Conservation (phyloP, 2,797 vertebrate genomes). For the Poeciliopsis infans region DNA sequence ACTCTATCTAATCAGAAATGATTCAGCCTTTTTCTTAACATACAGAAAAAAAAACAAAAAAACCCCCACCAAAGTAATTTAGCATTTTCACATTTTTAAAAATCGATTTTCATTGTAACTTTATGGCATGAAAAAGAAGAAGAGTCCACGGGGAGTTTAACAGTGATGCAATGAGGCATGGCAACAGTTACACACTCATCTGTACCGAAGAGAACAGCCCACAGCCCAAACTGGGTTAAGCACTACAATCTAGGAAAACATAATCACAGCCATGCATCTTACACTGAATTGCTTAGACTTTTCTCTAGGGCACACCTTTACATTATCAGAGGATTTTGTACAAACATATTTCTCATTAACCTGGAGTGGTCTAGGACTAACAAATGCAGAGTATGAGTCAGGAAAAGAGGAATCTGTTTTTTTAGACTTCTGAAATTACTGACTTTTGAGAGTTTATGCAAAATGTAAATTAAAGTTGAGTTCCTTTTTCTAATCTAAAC, state of each 20-base stretch:
- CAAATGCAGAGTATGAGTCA: background rate
- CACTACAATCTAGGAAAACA: constrained; percentile 27
- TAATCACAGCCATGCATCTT: constrained; percentile 27
- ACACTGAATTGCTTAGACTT: constrained; percentile 3
- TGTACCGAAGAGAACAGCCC: constrained; percentile 17
- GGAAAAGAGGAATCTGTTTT: constrained; percentile 10
- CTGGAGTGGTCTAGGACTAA: background rate
- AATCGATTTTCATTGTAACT: background rate
- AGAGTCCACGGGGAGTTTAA: background rate
- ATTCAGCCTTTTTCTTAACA: background rate
- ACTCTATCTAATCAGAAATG: background rate
- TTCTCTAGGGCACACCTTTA: constrained; percentile 31
- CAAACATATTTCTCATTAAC: background rate
- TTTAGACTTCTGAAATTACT: constrained; percentile 27
- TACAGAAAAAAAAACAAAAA: background rate
- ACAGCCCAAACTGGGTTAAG: constrained; percentile 62
- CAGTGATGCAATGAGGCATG: constrained; percentile 32
- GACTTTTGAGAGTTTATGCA: constrained; percentile 13
- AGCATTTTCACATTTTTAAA: background rate
- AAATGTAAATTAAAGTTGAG: background rate
- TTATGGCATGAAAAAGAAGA: background rate
- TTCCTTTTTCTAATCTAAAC: background rate
- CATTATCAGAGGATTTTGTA: background rate
- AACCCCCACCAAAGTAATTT: background rate
- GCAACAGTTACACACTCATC: constrained; percentile 48